A percentile compares a stretch with the other conserved stretches of the same genome.
phyloP scores from a whole-genome alignment of 2,113 vertebrate genomes.

The Takifugu bimaculatus region DNA sequence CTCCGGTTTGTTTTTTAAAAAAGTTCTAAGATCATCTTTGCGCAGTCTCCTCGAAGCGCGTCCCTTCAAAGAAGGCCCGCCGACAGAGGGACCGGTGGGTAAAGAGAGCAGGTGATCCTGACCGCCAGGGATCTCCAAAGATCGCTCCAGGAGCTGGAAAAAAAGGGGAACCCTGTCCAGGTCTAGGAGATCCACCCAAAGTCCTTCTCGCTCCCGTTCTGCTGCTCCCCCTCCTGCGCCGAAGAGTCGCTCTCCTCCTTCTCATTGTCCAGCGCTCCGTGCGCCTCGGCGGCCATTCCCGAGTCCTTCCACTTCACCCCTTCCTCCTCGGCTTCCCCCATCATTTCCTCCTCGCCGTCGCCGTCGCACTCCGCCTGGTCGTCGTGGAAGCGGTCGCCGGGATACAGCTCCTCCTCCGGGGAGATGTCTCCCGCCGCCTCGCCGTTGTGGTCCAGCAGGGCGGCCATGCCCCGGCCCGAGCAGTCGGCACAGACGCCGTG shows the following conservation, averaged over 20 bases:
- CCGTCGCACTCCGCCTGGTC: conserved; percentile 74
- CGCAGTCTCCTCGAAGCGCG: conserved; percentile 52
- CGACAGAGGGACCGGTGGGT: conserved; percentile 48
- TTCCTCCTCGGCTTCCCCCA: conserved; percentile 81
- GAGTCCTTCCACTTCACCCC: conserved; percentile 83
- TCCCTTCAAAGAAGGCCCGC: conserved; percentile 55
- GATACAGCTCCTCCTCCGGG: conserved; percentile 84
- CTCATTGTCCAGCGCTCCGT: conserved; percentile 80
- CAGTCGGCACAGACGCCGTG: conserved; percentile 93
- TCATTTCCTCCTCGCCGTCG: conserved; percentile 76
- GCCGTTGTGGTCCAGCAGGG: conserved; percentile 79
- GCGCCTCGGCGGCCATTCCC: conserved; percentile 80
- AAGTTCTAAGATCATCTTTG: conserved; percentile 58
- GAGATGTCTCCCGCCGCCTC: conserved; percentile 82
- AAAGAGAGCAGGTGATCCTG: conserved; percentile 56
- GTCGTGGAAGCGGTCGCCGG: conserved; percentile 85
- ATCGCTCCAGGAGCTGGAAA: conserved; percentile 25
- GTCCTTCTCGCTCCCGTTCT: conserved; percentile 85
- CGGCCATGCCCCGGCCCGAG: conserved; percentile 80
- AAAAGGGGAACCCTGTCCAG: conserved; percentile 5
- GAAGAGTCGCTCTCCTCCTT: conserved; percentile 88
- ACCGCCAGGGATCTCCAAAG: conserved; percentile 55
- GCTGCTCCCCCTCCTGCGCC: conserved; percentile 80
- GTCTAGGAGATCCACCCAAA: conserved; percentile 94
- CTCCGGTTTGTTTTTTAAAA: conserved; percentile 22